Evolutionary conservation across 2,113 vertebrate species (phyloP), one percentile per base, ranked within the genome.

Genomic region (Sterrhoptilus dennistouni): DNA sequence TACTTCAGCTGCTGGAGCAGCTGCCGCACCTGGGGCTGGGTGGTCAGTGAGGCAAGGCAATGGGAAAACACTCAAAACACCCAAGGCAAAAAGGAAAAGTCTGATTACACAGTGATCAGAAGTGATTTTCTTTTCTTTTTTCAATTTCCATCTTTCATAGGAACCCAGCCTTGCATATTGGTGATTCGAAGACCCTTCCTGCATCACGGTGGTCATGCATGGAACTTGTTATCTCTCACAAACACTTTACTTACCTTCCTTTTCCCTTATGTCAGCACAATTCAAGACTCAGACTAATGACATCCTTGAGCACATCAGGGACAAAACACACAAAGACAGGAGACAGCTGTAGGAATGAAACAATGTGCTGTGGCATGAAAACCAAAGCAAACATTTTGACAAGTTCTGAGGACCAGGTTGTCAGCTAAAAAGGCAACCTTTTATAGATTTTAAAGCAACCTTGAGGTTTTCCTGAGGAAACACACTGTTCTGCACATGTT

Each of bases 251-350:
- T 66, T 18, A 83, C 50, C 42, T 90, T 96, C 84, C 54, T 96
- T 45, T 42, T 42, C 49, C 47, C 8, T 2, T 31, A 21, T 17
- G 49, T 69, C 57, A 93, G 65, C 47, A 78, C 54, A 79, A n/a
- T 24, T 63, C 16, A 35, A 56, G 31, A 28, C 19, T 49, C 31
- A 36, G 27, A 74, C 49, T 33, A 87, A 77, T 7, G 0, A 15
- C 36, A 77, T 56, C 71, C 64, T 94, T 70, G 16, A 77, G 28
- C 11, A 28, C 1, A 2, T 12, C 35, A 59, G 31, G 10, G 45
- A 50, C 42, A 87, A 76, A 84, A 74, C 56, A 57, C 49, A 93
- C 61, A 85, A 89, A 79, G 31, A 63, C 33, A 88, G 92, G 87
- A 92, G 68, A 68, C 60, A 88, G 53, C 42, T 81, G 79, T 60